Evolutionary conservation across 2,888 invertebrate genomes (phyloP), one percentile per base, ranked within the genome.

Genomic region (Boloria selene): DNA sequence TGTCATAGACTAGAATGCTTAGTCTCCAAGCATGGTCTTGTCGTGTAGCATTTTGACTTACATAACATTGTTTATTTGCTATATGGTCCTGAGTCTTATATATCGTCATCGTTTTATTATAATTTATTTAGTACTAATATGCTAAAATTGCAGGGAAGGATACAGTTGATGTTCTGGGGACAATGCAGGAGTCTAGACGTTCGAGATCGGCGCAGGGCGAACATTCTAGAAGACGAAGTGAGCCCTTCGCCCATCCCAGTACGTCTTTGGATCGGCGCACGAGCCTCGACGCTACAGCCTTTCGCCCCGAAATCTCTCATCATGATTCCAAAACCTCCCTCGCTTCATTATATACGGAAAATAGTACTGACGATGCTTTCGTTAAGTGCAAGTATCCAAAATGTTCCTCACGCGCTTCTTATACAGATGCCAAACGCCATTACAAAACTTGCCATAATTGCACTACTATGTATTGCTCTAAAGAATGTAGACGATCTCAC

Each of bases 371-470:
- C 65, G 94, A 94, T 55, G 89, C 93, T 54, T 82, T 94, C 78
- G 93, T 96, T 74, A 94, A 94, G 75, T 97, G 97, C 85, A 95
- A 96, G 73, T 96, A 96, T 88, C 95, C 96, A 73, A 96, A 96
- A 83, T 97, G 98, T 89, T 93, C 93, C 74, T 95, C 95, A 65
- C 94, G 95, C 66, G 93, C 96, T 56, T 94, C 94, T 3, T 85
- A 96, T 65, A 92, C 94, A 67, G 96, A 97, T 75, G 98, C 98
- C 69, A 95, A 96, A 74, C 93, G 95, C 75, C 94, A 94, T 77
- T 98, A 95, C 93, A 98, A 98, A 86, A 96, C 96, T 76, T 98
- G 98, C 87, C 98, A 98, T 92, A 98, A 98, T 86, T 99, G 99
- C 92, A 96, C 97, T 74, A 97, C 98, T 80, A 95, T 96, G 79